These are phyloP conservation scores for Pseudococcus viburni DNA, from an alignment of 2,888 invertebrate genomes.

Conservation along the genomic window DNA sequence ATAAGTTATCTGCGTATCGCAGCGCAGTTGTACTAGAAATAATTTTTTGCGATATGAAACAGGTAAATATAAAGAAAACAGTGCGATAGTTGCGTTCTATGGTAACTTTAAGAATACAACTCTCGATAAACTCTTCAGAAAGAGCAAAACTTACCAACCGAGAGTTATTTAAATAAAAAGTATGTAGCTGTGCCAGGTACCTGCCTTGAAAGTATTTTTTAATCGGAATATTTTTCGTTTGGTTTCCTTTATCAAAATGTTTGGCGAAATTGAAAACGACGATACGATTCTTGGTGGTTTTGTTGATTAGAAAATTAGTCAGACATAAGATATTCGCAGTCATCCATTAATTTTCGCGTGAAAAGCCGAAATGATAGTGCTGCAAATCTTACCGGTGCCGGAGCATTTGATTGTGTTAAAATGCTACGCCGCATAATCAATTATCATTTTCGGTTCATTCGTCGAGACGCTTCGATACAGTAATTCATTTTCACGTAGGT, in stretches of 20 bases:
- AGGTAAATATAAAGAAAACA: not conserved
- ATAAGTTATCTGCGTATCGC: not conserved
- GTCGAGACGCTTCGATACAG: not conserved
- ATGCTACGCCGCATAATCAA: slow-evolving; percentile 18
- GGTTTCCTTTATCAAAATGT: not conserved
- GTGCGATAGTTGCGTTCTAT: not conserved
- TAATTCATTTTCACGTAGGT: not conserved
- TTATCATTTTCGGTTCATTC: slow-evolving; percentile 8
- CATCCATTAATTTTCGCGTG: slow-evolving; percentile 2
- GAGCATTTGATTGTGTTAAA: slow-evolving; percentile 5
- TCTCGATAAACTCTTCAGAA: not conserved
- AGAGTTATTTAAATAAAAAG: not conserved
- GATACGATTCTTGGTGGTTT: not conserved
- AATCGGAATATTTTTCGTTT: not conserved
- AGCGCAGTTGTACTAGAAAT: slow-evolving; percentile 1
- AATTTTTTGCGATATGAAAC: not conserved
- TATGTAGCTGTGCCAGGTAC: not conserved
- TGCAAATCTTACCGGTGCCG: not conserved
- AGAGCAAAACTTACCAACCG: not conserved
- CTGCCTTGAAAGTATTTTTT: not conserved
- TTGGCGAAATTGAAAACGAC: not conserved
- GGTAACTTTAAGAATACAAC: not conserved
- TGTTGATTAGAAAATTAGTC: slow-evolving; percentile 24
- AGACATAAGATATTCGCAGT: not conserved
- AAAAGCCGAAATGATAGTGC: not conserved